Evolutionary conservation across 1,140 invertebrate species (phyloP).

Genomic region (Sycobia sp.): DNA sequence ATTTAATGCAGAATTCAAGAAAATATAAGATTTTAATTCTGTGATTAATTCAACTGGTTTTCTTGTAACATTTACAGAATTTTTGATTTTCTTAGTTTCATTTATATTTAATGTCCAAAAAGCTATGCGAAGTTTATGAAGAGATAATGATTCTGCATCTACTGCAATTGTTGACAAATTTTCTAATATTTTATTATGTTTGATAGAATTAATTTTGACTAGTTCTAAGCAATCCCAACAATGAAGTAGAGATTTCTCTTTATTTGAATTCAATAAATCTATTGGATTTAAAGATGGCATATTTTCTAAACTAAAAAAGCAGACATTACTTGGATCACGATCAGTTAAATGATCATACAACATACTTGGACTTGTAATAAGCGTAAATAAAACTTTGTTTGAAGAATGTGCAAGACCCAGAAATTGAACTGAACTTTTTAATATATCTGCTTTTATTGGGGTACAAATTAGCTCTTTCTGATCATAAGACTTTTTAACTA

Average conservation of each 20-base stretch:
- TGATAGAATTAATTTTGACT: constrained; percentile 48
- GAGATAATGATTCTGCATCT: constrained; percentile 44
- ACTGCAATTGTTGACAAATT: constrained; percentile 32
- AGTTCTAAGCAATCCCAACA: constrained; percentile 56
- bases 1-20: constrained; percentile 44
- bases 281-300: constrained; percentile 7
- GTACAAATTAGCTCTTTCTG: constrained; percentile 30
- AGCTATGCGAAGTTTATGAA: constrained; percentile 43
- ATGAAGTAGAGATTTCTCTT: constrained; percentile 23
- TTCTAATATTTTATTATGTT: constrained; percentile 29
- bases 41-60: constrained; percentile 45
- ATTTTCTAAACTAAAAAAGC: constrained; percentile 44
- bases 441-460: constrained; percentile 40
- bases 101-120: constrained; percentile 54
- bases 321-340: constrained; percentile 47
- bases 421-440: constrained; percentile 44
- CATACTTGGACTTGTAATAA: constrained; percentile 49
- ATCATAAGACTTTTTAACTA: constrained; percentile 28
- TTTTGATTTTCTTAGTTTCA: constrained; percentile 46
- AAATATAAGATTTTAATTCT: constrained; percentile 49
- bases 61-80: constrained; percentile 32
- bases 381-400: constrained; percentile 45
- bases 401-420: constrained; percentile 49
- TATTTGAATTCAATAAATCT: constrained; percentile 7
- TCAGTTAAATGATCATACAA: constrained; percentile 53